These are phyloP conservation scores for Camptogramma bilineatum DNA, from an alignment of 2,888 invertebrate genomes.

Conservation along the genomic window DNA sequence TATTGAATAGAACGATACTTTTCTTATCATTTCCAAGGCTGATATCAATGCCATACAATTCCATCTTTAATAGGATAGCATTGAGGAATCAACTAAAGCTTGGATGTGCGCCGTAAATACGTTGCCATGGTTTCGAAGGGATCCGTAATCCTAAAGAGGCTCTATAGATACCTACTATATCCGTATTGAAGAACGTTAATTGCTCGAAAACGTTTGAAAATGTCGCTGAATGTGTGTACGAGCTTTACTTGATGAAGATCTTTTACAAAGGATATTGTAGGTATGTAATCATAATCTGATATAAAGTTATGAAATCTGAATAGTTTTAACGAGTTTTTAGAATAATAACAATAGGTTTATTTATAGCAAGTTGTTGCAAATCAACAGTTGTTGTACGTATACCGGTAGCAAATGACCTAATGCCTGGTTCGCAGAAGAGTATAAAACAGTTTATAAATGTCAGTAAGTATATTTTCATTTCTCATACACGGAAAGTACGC, in stretches of 20 bases:
- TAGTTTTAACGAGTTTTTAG: too few species aligned
- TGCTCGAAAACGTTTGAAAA: constrained; percentile 66
- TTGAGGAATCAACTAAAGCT: constrained; percentile 76
- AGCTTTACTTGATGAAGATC: not conserved
- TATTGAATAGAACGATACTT: constrained; percentile 45
- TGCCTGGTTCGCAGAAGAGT: too few species aligned
- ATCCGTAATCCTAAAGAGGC: constrained; percentile 80
- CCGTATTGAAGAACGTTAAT: constrained; percentile 55
- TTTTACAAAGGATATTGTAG: too few species aligned
- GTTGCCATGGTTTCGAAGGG: constrained; percentile 75
- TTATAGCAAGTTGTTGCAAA: too few species aligned
- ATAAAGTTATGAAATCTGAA: too few species aligned
- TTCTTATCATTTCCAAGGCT: constrained; percentile 54
- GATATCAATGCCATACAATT: constrained; percentile 62
- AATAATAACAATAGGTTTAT: too few species aligned
- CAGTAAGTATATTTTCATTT: too few species aligned
- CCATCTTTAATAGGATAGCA: constrained; percentile 79
- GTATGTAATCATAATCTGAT: too few species aligned
- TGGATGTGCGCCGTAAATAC: constrained; percentile 73
- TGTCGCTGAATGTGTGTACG: constrained; percentile 13
- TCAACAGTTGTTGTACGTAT: too few species aligned
- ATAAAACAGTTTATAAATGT: too few species aligned
- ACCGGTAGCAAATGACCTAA: too few species aligned
- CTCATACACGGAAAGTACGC: too few species aligned
- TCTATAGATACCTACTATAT: constrained; percentile 59